phyloP scores from a whole-genome alignment of 2,888 invertebrate species.

The Epicampocera succincta region DNA sequence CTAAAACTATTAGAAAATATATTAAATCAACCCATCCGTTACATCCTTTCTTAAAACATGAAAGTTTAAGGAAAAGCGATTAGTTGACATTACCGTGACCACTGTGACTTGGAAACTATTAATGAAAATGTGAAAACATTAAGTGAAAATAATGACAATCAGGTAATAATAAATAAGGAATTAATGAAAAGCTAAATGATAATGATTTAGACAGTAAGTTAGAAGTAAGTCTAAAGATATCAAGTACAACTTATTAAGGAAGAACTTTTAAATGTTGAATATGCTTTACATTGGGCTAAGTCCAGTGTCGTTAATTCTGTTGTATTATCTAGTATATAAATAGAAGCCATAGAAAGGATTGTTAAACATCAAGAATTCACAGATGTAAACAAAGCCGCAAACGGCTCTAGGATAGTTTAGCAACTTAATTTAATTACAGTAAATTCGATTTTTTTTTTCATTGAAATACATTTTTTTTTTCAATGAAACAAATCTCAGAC shows the following conservation, averaged over 20 bases:
- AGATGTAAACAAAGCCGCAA: slow-evolving; percentile 15
- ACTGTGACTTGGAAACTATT: slow-evolving; percentile 5
- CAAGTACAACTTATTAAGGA: background rate
- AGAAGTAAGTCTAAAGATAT: background rate
- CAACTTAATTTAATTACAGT: background rate
- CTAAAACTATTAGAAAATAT: too few species aligned
- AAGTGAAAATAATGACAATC: background rate
- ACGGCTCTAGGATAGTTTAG: background rate
- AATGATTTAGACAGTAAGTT: background rate
- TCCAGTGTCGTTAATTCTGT: background rate
- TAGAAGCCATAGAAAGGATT: slow-evolving; percentile 11
- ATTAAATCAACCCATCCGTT: too few species aligned
- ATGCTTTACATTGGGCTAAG: slow-evolving; percentile 16
- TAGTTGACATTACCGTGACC: background rate
- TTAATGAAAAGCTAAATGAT: too few species aligned
- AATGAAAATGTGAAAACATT: background rate
- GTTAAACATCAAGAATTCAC: slow-evolving; percentile 27
- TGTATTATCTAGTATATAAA: slow-evolving; percentile 3
- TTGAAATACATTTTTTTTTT: too few species aligned
- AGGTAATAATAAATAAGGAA: too few species aligned
- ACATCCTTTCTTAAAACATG: too few species aligned
- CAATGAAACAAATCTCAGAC: too few species aligned
- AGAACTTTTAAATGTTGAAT: slow-evolving; percentile 2
- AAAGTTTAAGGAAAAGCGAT: too few species aligned
- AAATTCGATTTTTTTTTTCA: too few species aligned